phyloP scores from a whole-genome alignment of 1,140 invertebrate genomes.

The Drosophila asahinai region DNA sequence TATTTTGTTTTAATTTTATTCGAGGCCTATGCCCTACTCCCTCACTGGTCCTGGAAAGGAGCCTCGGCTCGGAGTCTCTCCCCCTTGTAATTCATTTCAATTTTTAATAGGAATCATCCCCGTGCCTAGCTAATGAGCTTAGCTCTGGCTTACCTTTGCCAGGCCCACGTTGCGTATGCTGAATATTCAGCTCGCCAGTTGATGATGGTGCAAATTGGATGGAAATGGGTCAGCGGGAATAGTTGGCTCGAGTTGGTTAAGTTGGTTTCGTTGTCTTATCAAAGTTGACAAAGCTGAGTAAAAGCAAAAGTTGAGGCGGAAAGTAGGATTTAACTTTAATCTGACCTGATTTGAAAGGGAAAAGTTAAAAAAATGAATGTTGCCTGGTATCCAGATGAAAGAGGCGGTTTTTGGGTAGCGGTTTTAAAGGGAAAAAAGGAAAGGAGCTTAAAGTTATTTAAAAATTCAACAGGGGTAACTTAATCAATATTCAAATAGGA shows the following conservation, averaged over 20 bases:
- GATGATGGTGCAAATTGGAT: slow-evolving; percentile 25
- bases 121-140: slow-evolving; percentile 68
- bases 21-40: not conserved
- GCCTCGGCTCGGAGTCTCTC: not conserved
- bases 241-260: slow-evolving; percentile 33
- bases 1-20: slow-evolving; percentile 54
- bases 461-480: too few relatives aligned
- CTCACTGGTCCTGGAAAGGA: slow-evolving; percentile 4
- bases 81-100: slow-evolving; percentile 46
- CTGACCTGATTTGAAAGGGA: slow-evolving; percentile 13
- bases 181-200: slow-evolving; percentile 46
- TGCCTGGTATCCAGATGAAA: slow-evolving; percentile 8
- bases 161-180: slow-evolving; percentile 58
- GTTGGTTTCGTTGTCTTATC: slow-evolving; percentile 17
- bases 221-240: slow-evolving; percentile 51
- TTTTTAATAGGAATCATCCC: slow-evolving; percentile 62
- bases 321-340: slow-evolving; percentile 24
- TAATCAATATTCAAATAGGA: not conserved
- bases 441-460: not conserved
- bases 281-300: slow-evolving; percentile 37
- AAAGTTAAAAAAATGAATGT: not conserved
- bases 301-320: slow-evolving; percentile 26
- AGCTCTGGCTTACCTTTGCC: slow-evolving; percentile 49
- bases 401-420: not conserved
- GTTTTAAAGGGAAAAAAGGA: not conserved